Conservation (phyloP, 1,140 invertebrate species). For the Sminthurides bifidus region DNA sequence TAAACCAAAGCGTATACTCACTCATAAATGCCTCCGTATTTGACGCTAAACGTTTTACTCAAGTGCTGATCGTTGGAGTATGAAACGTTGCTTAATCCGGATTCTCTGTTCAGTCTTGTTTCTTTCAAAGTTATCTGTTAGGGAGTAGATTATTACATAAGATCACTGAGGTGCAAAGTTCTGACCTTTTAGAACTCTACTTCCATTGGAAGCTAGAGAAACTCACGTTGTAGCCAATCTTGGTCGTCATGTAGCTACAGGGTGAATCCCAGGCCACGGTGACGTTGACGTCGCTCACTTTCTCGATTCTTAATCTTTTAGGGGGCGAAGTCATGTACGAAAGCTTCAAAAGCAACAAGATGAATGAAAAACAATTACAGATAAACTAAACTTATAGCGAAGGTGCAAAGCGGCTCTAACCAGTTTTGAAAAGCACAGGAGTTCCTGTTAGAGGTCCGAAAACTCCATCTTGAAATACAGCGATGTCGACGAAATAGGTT, state of each 20-base stretch:
- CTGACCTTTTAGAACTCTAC: too few relatives aligned
- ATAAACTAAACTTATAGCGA: not conserved
- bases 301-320: conserved; percentile 18
- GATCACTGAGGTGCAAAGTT: not conserved
- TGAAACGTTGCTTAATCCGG: conserved; percentile 5
- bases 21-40: conserved; percentile 19
- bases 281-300: conserved; percentile 13
- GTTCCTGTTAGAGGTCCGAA: conserved; percentile 48
- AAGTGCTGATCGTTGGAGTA: conserved; percentile 1
- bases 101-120: not conserved
- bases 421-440: conserved; percentile 45
- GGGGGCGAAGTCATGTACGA: conserved; percentile 27
- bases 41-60: not conserved
- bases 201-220: not conserved
- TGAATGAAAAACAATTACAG: not conserved
- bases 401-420: not conserved
- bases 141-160: not conserved
- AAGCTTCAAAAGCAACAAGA: conserved; percentile 7
- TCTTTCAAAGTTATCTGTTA: conserved; percentile 14
- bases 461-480: conserved; percentile 39
- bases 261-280: conserved; percentile 32
- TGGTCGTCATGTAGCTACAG: conserved; percentile 21
- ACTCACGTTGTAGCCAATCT: conserved; percentile 35
- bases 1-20: too few relatives aligned
- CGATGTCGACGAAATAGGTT: conserved; percentile 58